These are phyloP conservation scores for Diarsia dahlii DNA, from an alignment of 2,888 invertebrate species.

Conservation along the genomic window DNA sequence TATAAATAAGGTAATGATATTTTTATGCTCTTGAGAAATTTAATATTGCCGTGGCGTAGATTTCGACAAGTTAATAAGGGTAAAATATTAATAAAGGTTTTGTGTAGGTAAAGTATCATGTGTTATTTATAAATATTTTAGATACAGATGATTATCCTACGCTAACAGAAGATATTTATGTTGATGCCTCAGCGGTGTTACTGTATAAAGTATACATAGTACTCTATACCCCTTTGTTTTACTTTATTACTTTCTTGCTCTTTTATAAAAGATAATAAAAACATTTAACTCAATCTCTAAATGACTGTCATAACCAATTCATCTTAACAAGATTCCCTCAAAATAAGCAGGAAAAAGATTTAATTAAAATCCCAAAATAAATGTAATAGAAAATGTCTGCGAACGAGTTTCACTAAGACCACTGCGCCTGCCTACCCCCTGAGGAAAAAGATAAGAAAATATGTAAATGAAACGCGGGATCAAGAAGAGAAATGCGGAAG, in stretches of 20 bases:
- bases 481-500: constrained; percentile 36
- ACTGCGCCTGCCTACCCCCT: constrained; percentile 39
- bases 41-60: constrained; percentile 13
- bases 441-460: constrained; percentile 56
- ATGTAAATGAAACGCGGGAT: constrained; percentile 50
- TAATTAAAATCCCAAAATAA: constrained; percentile 48
- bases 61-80: not conserved
- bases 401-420: constrained; percentile 35
- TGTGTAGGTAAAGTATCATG: not conserved
- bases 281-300: not conserved
- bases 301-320: constrained; percentile 24
- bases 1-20: constrained; percentile 28
- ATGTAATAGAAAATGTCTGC: constrained; percentile 41
- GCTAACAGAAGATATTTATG: not conserved
- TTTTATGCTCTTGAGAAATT: constrained; percentile 26
- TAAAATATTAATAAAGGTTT: not conserved
- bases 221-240: not conserved
- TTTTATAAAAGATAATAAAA: not conserved
- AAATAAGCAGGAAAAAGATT: constrained; percentile 44
- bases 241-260: not conserved
- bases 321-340: constrained; percentile 2
- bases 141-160: no score
- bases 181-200: not conserved
- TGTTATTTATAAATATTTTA: not conserved
- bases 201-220: not conserved